Base-by-base conservation (phyloP, 2,113 vertebrate genomes). In the Henicopernis longicauda region DNA sequence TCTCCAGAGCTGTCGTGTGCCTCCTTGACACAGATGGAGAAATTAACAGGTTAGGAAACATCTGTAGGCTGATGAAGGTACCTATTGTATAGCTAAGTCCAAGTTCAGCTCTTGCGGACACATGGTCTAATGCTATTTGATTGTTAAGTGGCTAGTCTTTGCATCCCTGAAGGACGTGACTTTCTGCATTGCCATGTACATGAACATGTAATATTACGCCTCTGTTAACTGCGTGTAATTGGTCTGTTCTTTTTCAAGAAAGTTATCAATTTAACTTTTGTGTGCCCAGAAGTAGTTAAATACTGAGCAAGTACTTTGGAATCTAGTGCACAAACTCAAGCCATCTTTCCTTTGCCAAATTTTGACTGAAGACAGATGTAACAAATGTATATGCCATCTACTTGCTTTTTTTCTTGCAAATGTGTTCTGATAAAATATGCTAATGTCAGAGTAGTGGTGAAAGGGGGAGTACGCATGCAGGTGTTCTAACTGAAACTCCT, bases 151-250 rank as follows among this genome's bases (percentile, higher is more conserved):
- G 17, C 16, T 58, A 50, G 34, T 19, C 34, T 67, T 81, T 16
- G 36, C 11, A 2, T 87, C 61, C 47, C n/a, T 27, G 59, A 16
- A 3, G 1, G 76, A 72, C 10, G 3, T 15, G 21, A 3, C 45
- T 93, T 92, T 36, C n/a, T 81, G 45, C 14, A 2, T 12, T 1
- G 6, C n/a, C 4, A 1, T 40, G 25, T n/a, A 1, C 1, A 0
- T 5, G 40, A 45, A 25, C 0, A 0, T 57, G 32, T 44, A 6
- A 0, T 42, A 3, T 50, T 58, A 10, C 0, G 0, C 42, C 11
- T 58, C 42, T 42, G 16, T 20, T 62, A 52, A 27, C 23, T 21
- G 50, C 62, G 11, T 4, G 1, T 16, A 17, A 8, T 73, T 1
- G 7, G 52, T 76, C 17, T 0, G 0, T 42, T 57, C 17, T 59